These are phyloP conservation scores for Columba livia DNA, from an alignment of 2,113 vertebrate species.

Conservation along the genomic window DNA sequence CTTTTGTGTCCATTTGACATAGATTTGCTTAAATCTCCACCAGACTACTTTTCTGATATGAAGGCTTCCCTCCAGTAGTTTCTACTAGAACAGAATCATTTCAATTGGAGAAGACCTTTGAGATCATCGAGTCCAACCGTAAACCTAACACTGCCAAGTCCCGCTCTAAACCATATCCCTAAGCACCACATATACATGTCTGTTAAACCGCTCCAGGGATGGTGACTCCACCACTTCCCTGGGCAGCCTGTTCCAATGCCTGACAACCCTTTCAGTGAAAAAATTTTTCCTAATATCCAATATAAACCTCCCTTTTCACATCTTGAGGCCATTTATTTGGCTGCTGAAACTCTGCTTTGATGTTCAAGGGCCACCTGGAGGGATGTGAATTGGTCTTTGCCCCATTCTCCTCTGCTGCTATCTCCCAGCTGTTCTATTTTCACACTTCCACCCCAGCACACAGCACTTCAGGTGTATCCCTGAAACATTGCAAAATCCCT, in stretches of 20 bases:
- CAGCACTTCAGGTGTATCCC: neutral
- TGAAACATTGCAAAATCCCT: neutral
- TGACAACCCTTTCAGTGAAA: too few species aligned
- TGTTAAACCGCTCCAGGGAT: too few species aligned
- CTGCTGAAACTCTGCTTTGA: neutral
- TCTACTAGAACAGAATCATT: too few species aligned
- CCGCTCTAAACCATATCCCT: too few species aligned
- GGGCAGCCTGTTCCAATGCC: too few species aligned
- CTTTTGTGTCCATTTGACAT: neutral
- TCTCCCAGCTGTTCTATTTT: neutral
- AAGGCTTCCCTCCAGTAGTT: neutral
- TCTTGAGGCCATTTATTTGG: neutral
- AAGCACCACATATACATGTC: too few species aligned
- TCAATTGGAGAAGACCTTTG: too few species aligned
- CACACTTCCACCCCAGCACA: rapidly evolving
- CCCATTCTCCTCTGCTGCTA: neutral
- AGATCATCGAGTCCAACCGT: too few species aligned
- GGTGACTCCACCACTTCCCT: too few species aligned
- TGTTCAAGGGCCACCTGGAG: neutral
- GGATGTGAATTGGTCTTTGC: neutral
- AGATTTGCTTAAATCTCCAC: neutral
- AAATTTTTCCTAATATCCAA: too few species aligned
- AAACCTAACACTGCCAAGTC: too few species aligned
- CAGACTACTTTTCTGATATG: neutral
- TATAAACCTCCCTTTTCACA: too few species aligned